Evolutionary conservation across 2,797 vertebrate genomes (phyloP).

Genomic region (Parotocinclus haroldoi): DNA sequence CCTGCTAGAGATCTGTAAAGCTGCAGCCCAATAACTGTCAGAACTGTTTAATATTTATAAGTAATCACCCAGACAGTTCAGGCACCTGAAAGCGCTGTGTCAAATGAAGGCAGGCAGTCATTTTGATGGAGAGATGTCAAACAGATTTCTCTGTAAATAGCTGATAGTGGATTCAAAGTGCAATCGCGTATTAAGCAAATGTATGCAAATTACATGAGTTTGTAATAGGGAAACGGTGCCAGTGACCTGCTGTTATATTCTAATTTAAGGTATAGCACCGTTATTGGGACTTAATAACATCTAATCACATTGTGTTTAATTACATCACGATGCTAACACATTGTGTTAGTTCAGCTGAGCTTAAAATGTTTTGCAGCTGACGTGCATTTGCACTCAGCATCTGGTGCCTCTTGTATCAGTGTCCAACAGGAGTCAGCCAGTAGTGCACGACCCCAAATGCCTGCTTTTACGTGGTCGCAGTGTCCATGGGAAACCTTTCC

Average conservation of each 20-base stretch:
- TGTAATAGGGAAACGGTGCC: constrained; percentile 15
- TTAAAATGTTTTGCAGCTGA: no score
- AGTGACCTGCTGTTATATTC: constrained; percentile 17
- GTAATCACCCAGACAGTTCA: constrained; percentile 12
- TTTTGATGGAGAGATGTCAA: constrained; percentile 1
- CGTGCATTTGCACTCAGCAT: no score
- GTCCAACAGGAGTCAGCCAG: no score
- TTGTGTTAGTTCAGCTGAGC: no score
- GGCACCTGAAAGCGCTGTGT: constrained; percentile 12
- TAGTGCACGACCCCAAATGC: no score
- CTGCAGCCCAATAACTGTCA: constrained; percentile 27
- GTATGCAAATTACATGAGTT: constrained; percentile 34
- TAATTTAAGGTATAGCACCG: no score
- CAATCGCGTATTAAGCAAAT: constrained; percentile 35
- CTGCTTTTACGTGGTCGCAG: no score
- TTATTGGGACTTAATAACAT: no score
- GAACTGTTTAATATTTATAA: constrained; percentile 27
- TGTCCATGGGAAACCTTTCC: no score
- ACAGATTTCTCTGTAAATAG: constrained; percentile 20
- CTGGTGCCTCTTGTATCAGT: no score
- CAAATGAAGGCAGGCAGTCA: background rate
- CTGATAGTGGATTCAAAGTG: constrained; percentile 29
- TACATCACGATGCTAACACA: no score
- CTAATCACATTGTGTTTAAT: no score
- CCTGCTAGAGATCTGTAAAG: constrained; percentile 40